phyloP scores from a whole-genome alignment of 2,888 invertebrate genomes.

The Habrosyne pyritoides region DNA sequence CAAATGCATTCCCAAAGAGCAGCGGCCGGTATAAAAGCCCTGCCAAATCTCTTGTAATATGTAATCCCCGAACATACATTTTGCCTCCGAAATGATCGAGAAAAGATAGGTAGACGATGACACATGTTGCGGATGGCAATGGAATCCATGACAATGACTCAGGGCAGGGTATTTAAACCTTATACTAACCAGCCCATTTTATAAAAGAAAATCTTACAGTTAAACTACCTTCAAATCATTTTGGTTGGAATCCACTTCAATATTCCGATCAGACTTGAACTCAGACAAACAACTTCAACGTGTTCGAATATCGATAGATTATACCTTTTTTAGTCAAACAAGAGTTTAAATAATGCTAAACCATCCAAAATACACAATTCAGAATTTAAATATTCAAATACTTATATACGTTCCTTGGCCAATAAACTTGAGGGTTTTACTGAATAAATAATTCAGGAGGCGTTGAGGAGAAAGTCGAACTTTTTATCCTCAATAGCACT shows the following conservation, averaged over 20 bases:
- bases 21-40: too few species aligned
- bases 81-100: too few species aligned
- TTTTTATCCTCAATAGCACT: slow-evolving; percentile 56
- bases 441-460: slow-evolving; percentile 68
- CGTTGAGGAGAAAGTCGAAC: slow-evolving; percentile 52
- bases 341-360: not conserved
- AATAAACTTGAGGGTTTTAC: slow-evolving; percentile 55
- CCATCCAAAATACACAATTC: slow-evolving; percentile 12
- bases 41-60: too few species aligned
- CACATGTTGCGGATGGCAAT: too few species aligned
- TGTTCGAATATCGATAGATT: not conserved
- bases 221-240: too few species aligned
- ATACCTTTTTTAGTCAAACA: not conserved
- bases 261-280: not conserved
- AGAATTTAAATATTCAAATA: slow-evolving; percentile 50
- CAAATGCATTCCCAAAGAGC: too few species aligned
- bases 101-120: too few species aligned
- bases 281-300: not conserved
- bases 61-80: too few species aligned
- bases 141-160: too few species aligned
- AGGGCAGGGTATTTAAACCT: too few species aligned
- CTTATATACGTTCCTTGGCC: slow-evolving; percentile 41
- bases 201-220: too few species aligned
- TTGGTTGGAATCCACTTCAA: not conserved
- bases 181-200: too few species aligned